phyloP scores from a whole-genome alignment of 2,113 vertebrate species.

The Burhinus bistriatus region DNA sequence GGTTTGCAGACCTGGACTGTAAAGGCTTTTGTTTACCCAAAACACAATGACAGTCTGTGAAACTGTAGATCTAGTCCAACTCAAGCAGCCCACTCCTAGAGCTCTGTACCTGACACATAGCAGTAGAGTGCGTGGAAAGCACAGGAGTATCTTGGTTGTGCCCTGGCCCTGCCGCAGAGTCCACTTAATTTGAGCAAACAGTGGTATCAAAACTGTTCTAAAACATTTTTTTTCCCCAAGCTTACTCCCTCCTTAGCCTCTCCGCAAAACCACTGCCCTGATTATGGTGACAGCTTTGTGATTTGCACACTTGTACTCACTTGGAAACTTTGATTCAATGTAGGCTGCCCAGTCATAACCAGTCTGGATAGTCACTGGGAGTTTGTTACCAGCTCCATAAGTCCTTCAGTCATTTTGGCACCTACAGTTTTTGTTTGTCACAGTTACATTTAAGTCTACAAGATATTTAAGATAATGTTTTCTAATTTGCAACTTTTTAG shows the following conservation, averaged over 20 bases:
- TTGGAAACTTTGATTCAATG: not conserved
- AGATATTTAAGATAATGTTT: not conserved
- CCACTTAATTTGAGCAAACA: not conserved
- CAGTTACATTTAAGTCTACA: rapidly evolving
- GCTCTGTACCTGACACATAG: not conserved
- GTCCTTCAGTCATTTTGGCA: not conserved
- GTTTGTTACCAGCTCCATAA: not conserved
- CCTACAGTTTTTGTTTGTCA: not conserved
- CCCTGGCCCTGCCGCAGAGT: too few species aligned
- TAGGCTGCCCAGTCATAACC: not conserved
- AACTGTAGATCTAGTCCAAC: not conserved
- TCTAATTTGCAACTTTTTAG: not conserved
- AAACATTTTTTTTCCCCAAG: not conserved
- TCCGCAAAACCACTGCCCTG: not conserved
- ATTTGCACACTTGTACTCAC: not conserved
- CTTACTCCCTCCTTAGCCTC: not conserved
- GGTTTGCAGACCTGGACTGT: not conserved
- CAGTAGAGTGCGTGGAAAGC: not conserved
- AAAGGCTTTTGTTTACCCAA: not conserved
- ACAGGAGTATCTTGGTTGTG: not conserved
- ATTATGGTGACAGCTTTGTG: not conserved
- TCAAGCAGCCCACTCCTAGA: not conserved
- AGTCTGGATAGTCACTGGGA: not conserved
- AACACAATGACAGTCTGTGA: not conserved
- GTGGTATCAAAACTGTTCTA: not conserved